Conservation (phyloP, 2,888 invertebrate species). For the Proisotoma minuta region DNA sequence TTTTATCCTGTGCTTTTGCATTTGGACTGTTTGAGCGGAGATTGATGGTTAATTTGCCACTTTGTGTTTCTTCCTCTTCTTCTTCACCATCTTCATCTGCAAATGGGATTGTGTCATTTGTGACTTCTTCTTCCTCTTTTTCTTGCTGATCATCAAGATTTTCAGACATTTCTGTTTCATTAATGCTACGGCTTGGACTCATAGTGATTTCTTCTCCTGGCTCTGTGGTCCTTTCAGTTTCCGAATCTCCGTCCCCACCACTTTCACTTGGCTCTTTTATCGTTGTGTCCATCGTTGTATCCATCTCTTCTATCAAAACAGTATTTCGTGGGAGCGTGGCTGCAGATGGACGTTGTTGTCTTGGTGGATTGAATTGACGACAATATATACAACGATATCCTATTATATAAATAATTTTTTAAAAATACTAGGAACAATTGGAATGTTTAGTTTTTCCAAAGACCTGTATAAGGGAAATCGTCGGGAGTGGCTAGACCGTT, state of each 20-base stretch:
- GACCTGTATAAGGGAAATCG: constrained; percentile 64
- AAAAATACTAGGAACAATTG: not conserved
- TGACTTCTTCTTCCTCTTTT: constrained; percentile 18
- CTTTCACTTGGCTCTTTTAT: constrained; percentile 6
- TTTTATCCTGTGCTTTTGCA: not conserved
- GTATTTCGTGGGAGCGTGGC: constrained; percentile 54
- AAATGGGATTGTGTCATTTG: constrained; percentile 15
- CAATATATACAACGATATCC: constrained; percentile 92
- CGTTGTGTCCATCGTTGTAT: constrained; percentile 27
- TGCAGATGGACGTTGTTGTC: constrained; percentile 75
- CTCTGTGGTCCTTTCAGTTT: constrained; percentile 4
- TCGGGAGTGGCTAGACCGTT: constrained; percentile 81
- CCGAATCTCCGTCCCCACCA: constrained; percentile 1
- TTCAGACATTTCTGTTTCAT: too few species aligned
- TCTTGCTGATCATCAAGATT: constrained; percentile 7
- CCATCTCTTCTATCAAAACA: constrained; percentile 44
- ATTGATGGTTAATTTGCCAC: too few species aligned
- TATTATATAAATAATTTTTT: constrained; percentile 39
- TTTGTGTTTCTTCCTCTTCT: too few species aligned
- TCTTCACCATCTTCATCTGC: constrained; percentile 7
- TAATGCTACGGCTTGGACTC: too few species aligned
- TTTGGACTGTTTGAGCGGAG: too few species aligned
- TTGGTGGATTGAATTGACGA: constrained; percentile 76
- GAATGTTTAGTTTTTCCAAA: not conserved
- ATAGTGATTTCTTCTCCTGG: constrained; percentile 10